These are phyloP conservation scores for Xanthorhoe spadicearia DNA, from an alignment of 2,888 invertebrate genomes.

Conservation along the genomic window DNA sequence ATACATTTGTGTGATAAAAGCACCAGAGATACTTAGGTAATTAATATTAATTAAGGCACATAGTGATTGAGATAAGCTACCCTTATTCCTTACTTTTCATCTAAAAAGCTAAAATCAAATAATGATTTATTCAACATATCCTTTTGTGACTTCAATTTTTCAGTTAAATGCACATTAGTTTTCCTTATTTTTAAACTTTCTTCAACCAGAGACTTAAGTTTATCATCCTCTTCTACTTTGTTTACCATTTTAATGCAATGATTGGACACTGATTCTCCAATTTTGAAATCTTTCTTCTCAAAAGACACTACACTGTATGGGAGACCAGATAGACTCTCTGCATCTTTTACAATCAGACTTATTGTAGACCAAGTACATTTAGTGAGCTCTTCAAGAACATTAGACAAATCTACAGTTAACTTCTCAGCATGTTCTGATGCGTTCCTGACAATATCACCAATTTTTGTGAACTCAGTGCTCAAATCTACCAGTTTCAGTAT, in stretches of 20 bases:
- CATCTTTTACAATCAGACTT: slow-evolving; percentile 67
- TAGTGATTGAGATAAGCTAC: not conserved
- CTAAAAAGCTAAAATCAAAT: slow-evolving; percentile 74
- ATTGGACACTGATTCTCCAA: slow-evolving; percentile 74
- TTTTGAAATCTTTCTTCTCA: slow-evolving; percentile 76
- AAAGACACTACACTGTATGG: slow-evolving; percentile 80
- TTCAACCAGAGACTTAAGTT: slow-evolving; percentile 71
- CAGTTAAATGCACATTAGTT: slow-evolving; percentile 62
- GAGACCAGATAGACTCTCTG: slow-evolving; percentile 65
- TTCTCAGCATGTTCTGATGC: slow-evolving; percentile 71
- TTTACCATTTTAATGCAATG: slow-evolving; percentile 62
- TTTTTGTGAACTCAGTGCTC: slow-evolving; percentile 74
- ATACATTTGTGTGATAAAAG: slow-evolving; percentile 1
- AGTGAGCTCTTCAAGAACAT: slow-evolving; percentile 66
- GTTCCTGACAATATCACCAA: slow-evolving; percentile 68
- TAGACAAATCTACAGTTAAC: slow-evolving; percentile 59
- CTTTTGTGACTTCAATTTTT: slow-evolving; percentile 69
- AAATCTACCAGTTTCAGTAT: slow-evolving; percentile 75
- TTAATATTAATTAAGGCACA: slow-evolving; percentile 11
- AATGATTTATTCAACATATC: slow-evolving; percentile 59
- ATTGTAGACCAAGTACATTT: slow-evolving; percentile 76
- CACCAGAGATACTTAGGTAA: slow-evolving; percentile 9
- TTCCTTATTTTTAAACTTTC: slow-evolving; percentile 74
- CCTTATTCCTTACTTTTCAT: slow-evolving; percentile 48
- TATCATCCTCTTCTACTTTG: slow-evolving; percentile 59